Evolutionary conservation across 2,113 vertebrate species (phyloP).

Genomic region (Stercorarius parasiticus): DNA sequence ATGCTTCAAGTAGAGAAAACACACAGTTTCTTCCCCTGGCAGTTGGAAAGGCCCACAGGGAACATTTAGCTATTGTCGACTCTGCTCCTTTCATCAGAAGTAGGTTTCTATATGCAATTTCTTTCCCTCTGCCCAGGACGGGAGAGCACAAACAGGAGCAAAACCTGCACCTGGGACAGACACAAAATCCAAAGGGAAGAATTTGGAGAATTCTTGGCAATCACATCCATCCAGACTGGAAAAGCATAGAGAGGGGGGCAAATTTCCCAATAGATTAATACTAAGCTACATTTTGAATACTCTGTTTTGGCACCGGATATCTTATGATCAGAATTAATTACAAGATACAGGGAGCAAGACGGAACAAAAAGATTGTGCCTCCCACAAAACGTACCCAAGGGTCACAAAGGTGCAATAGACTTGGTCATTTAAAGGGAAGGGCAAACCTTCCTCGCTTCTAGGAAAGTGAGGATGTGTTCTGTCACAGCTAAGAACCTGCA

Average conservation of each 20-base stretch:
- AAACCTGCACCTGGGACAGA: neutral
- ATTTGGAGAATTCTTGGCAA: neutral
- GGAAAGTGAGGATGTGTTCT: neutral
- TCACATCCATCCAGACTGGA: neutral
- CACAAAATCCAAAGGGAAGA: neutral
- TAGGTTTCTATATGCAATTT: neutral
- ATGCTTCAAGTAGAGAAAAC: neutral
- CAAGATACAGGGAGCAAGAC: neutral
- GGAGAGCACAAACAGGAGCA: neutral
- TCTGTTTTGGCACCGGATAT: neutral
- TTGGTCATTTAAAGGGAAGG: neutral
- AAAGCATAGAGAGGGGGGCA: fast-evolving
- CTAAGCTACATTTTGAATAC: neutral
- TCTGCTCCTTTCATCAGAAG: neutral
- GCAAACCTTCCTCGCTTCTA: neutral
- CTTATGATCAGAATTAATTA: neutral
- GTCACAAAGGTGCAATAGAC: neutral
- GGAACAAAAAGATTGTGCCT: neutral
- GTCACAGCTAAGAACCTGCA: neutral
- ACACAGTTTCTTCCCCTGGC: neutral
- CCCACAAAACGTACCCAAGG: neutral
- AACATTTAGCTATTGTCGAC: neutral
- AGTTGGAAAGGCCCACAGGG: neutral
- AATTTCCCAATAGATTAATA: neutral
- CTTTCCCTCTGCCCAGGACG: neutral